Conservation (phyloP, 2,888 invertebrate species). For the Eucera pruinosa region DNA sequence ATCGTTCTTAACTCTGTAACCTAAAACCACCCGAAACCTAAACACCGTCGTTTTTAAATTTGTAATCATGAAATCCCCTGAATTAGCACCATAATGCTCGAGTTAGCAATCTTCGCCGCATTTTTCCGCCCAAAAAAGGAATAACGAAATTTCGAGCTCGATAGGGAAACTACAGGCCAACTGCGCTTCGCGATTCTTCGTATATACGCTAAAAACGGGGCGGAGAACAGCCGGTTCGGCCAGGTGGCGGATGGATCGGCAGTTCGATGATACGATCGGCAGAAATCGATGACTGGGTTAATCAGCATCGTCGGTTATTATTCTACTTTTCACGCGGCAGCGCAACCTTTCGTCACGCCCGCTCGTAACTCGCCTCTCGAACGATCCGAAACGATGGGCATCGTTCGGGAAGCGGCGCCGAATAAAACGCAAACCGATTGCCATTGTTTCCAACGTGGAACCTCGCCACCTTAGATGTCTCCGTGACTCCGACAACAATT, state of each 20-base stretch:
- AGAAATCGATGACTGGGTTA: conserved; percentile 56
- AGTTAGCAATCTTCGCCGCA: no score
- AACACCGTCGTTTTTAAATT: no score
- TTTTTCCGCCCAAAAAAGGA: no score
- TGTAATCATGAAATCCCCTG: no score
- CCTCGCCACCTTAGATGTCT: no score
- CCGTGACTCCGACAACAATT: conserved; percentile 10
- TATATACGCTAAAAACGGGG: conserved; percentile 22
- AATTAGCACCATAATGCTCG: no score
- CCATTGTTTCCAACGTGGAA: neutral
- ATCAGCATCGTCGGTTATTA: conserved; percentile 54
- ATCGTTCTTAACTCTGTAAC: no score
- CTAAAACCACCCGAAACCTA: no score
- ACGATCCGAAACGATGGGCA: conserved; percentile 9
- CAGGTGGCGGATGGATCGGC: conserved; percentile 64
- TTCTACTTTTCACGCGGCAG: conserved; percentile 50
- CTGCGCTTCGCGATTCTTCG: conserved; percentile 45
- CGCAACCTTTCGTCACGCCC: conserved; percentile 32
- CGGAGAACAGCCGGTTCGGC: conserved; percentile 54
- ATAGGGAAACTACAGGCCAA: conserved; percentile 36
- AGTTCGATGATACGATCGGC: conserved; percentile 56
- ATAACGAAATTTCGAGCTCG: neutral
- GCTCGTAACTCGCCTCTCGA: neutral
- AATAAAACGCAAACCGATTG: neutral
- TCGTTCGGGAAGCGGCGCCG: conserved; percentile 1